These are phyloP conservation scores for Perdita meconis DNA, from an alignment of 2,888 invertebrate genomes.

Conservation along the genomic window DNA sequence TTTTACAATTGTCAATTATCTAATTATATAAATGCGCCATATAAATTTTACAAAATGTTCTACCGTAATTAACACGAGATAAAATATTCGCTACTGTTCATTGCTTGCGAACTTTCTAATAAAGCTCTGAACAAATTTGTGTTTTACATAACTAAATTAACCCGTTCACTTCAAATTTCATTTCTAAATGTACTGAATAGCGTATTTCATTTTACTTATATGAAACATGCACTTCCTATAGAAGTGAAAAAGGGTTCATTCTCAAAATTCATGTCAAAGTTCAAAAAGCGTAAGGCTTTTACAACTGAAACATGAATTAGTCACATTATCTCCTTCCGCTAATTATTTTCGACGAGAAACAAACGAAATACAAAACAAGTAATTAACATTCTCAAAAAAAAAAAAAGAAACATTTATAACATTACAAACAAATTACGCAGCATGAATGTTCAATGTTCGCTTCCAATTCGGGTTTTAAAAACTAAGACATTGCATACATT, in stretches of 20 bases:
- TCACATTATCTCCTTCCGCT: neutral
- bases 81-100: constrained; percentile 8
- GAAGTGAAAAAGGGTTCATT: too few species aligned
- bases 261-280: neutral
- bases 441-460: neutral
- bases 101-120: constrained; percentile 13
- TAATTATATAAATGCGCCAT: neutral
- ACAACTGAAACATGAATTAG: neutral
- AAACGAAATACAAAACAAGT: constrained; percentile 11
- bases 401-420: constrained; percentile 25
- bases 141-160: neutral
- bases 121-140: constrained; percentile 24
- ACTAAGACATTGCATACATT: constrained; percentile 11
- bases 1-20: constrained; percentile 5
- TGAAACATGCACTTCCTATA: too few species aligned
- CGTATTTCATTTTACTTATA: too few species aligned
- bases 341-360: neutral
- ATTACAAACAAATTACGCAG: neutral
- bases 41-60: constrained; percentile 18
- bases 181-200: too few species aligned
- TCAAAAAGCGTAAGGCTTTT: neutral
- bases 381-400: constrained; percentile 4
- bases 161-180: too few species aligned
- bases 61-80: constrained; percentile 15
- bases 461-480: constrained; percentile 3